Evolutionary conservation across 1,140 invertebrate species (phyloP).

Genomic region (Saxidomus purpurata): DNA sequence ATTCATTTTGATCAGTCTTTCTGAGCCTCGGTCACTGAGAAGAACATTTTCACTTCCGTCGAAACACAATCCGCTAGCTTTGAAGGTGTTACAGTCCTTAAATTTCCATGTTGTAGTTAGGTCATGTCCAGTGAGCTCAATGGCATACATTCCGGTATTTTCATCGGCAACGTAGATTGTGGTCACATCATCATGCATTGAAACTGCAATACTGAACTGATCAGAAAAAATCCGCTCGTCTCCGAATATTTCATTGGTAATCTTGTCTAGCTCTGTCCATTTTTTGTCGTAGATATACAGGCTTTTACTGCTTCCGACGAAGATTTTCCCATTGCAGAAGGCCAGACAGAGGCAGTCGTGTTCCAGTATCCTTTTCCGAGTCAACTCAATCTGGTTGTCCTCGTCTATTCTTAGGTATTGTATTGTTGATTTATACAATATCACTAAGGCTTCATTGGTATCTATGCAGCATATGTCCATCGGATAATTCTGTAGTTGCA

Average conservation of each 20-base stretch:
- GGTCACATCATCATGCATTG: neutral
- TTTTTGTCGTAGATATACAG: slow-evolving; percentile 16
- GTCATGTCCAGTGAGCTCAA: neutral
- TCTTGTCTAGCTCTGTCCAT: neutral
- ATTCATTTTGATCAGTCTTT: slow-evolving; percentile 26
- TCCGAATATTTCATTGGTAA: neutral
- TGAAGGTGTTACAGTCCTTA: neutral
- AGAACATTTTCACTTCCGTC: neutral
- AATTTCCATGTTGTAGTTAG: slow-evolving; percentile 2
- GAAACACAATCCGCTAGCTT: slow-evolving; percentile 12
- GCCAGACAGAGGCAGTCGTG: slow-evolving; percentile 13
- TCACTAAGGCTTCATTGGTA: neutral
- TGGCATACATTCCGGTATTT: slow-evolving; percentile 2
- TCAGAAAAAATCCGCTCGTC: neutral
- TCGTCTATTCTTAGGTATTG: neutral
- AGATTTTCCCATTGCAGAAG: neutral
- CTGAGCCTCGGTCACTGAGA: neutral
- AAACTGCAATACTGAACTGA: slow-evolving; percentile 27
- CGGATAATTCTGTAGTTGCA: neutral
- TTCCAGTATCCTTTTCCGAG: neutral
- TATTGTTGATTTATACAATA: slow-evolving; percentile 27
- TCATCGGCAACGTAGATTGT: slow-evolving; percentile 3
- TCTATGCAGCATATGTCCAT: slow-evolving; percentile 12
- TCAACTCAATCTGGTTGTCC: neutral
- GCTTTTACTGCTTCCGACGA: neutral